These are phyloP conservation scores for Drosophila meridiana DNA, from an alignment of 2,888 invertebrate species.

Conservation along the genomic window DNA sequence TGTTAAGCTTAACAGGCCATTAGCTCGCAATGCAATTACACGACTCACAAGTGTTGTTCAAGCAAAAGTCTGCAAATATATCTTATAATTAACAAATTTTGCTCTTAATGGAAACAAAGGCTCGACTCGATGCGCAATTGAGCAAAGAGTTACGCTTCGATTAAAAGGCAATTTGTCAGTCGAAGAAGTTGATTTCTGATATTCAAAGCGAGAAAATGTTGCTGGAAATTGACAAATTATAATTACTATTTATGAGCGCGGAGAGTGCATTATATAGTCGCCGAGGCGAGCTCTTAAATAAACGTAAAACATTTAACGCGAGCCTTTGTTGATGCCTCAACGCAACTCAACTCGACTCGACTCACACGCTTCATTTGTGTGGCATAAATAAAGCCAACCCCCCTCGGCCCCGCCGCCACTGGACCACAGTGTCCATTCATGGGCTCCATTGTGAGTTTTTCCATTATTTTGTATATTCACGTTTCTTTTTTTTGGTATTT, in stretches of 20 bases:
- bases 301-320: conserved; percentile 73
- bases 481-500: conserved; percentile 30
- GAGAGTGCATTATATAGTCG: conserved; percentile 16
- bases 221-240: conserved; percentile 71
- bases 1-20: not conserved
- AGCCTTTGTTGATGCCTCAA: conserved; percentile 67
- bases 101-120: too few species aligned
- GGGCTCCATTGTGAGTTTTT: conserved; percentile 65
- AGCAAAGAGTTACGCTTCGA: not conserved
- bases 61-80: not conserved
- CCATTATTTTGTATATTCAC: conserved; percentile 48
- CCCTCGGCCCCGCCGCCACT: conserved; percentile 12
- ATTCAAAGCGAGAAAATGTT: conserved; percentile 40
- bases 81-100: not conserved
- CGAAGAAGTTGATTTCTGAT: conserved; percentile 24
- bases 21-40: too few species aligned
- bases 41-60: not conserved
- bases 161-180: conserved; percentile 55
- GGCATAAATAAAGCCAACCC: conserved; percentile 60
- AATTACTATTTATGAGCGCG: conserved; percentile 59
- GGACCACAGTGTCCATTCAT: conserved; percentile 37
- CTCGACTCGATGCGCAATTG: conserved; percentile 1
- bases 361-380: conserved; percentile 73
- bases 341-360: conserved; percentile 38
- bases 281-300: conserved; percentile 66